Base-by-base conservation (phyloP, 2,888 invertebrate species). In the Pinctada fucata region DNA sequence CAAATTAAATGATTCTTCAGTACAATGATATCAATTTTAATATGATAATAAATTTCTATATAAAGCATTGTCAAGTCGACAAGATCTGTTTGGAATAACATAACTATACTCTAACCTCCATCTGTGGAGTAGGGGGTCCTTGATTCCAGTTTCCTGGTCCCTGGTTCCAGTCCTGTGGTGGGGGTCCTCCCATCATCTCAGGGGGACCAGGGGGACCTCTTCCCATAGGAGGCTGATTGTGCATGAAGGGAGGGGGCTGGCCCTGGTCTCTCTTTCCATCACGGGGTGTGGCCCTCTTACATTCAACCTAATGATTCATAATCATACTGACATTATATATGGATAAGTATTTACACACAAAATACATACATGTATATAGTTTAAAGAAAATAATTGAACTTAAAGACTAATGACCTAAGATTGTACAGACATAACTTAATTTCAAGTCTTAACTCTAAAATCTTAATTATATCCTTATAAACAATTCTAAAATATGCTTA, bases 201-300 rank as follows among this genome's bases (percentile, higher is more conserved):
- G 49, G 31, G 13, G 45, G 64, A 5, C 71, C 64, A 4, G 69
- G 72, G 10, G 64, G 64, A 3, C 78, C 69, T 3, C 78, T 69
- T 48, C 74, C 75, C 31, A 52, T 64, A 52, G 76, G 78, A 50
- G 71, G 65, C 5, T 64, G 68, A 67, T 70, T 73, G 6, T 78
- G 74, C 10, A 48, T 64, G 10, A 74, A 65, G 45, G 74, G 65
- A 8, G 75, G 66, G 45, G 58, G 52, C 10, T 66, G 66, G 10
- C 69, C 69, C 49, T 58, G 75, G 16, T 75, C 68, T 31, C 76
- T 71, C 31, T 72, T 79, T 45, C 81, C 83, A 76, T 83, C 80
- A 6, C 86, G 82, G 2, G 87, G 87, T 50, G 86, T 83, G 13
- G 87, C 87, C 48, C 85, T 73, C 66, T 87, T 87, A 79, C 86